phyloP scores from a whole-genome alignment of 2,797 vertebrate genomes.

The Prionace glauca region DNA sequence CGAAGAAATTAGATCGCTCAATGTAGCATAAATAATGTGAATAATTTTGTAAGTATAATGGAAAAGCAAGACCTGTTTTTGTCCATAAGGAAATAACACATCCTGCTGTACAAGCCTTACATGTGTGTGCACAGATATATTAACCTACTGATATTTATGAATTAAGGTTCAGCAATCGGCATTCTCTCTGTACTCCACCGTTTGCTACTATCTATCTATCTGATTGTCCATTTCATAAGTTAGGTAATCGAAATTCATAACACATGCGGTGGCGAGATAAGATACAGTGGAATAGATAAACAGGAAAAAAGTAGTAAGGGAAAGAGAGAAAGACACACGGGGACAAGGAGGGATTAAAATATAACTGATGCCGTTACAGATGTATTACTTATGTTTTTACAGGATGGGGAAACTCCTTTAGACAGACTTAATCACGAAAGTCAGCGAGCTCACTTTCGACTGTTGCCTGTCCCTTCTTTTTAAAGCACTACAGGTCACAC shows the following conservation, averaged over 20 bases:
- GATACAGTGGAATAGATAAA: neutral
- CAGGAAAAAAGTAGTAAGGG: neutral
- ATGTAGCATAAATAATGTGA: constrained; percentile 79
- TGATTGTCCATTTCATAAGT: neutral
- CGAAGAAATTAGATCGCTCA: constrained; percentile 79
- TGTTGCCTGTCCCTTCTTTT: neutral
- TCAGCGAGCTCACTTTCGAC: neutral
- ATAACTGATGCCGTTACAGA: neutral
- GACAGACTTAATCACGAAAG: constrained; percentile 7
- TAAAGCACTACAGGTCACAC: neutral
- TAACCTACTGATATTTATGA: constrained; percentile 14
- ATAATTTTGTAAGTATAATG: constrained; percentile 73
- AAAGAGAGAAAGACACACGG: neutral
- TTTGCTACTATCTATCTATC: neutral
- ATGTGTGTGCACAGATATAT: constrained; percentile 42
- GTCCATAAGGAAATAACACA: constrained; percentile 73
- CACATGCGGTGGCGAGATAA: neutral
- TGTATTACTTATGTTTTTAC: neutral
- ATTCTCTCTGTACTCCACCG: neutral
- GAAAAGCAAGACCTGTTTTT: constrained; percentile 68
- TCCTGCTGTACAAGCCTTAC: constrained; percentile 61
- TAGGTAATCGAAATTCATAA: neutral
- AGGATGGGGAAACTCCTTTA: neutral
- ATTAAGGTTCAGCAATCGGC: constrained; percentile 19
- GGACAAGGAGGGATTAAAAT: neutral